Percentiles rank a stretch among this genome's conserved stretches.
phyloP scores from a whole-genome alignment of 2,113 vertebrate species.

The Phasianus colchicus region DNA sequence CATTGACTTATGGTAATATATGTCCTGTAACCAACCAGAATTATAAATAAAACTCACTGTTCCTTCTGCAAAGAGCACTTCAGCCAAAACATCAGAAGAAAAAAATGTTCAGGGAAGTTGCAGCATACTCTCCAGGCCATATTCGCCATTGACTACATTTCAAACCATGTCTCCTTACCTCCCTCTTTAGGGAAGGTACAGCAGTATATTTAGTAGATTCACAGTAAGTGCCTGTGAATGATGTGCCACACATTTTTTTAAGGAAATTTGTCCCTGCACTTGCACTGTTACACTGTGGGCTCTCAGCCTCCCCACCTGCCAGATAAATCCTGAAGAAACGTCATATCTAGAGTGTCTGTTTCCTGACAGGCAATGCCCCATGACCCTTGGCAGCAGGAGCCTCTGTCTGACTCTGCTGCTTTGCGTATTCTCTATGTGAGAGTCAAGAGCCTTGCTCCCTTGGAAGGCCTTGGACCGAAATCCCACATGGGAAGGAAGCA shows the following conservation, averaged over 20 bases:
- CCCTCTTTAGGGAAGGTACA: background rate
- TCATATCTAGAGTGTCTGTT: constrained; percentile 4
- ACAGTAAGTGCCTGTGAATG: background rate
- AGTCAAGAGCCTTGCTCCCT: background rate
- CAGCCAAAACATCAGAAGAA: background rate
- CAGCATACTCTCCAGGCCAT: background rate
- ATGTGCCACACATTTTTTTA: background rate
- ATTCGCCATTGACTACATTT: background rate
- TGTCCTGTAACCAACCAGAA: background rate
- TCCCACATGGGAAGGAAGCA: constrained; percentile 67
- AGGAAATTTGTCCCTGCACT: background rate
- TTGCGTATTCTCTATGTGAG: background rate
- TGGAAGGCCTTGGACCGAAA: constrained; percentile 27
- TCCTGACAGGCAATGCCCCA: constrained; percentile 50
- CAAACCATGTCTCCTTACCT: background rate
- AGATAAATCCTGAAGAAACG: constrained; percentile 1
- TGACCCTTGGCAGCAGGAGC: constrained; percentile 30
- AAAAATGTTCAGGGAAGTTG: background rate
- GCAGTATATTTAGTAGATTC: background rate
- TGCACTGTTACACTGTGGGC: background rate
- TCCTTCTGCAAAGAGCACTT: background rate
- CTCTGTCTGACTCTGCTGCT: background rate
- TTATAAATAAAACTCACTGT: background rate
- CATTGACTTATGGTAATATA: background rate
- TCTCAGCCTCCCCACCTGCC: background rate